Evolutionary conservation across 92 coral and sea anemone genomes (phyloP), one percentile per base, ranked within the genome.

Genomic region (Pocillopora grandis): DNA sequence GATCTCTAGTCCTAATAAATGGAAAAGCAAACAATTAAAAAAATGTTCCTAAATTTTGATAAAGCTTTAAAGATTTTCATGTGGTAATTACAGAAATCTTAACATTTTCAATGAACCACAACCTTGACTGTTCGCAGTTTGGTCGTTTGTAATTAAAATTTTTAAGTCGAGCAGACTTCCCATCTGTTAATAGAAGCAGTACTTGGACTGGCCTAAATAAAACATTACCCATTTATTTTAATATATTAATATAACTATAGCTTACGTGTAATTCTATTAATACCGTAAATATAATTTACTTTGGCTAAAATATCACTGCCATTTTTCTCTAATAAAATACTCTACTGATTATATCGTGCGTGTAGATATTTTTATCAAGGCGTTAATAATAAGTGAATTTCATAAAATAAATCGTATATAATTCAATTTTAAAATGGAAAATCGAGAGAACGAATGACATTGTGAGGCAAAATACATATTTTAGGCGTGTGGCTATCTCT

Each of bases 261-360:
- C 17, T 76, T 60, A 33, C 19, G 27, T 27, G 17, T 36, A 58
- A 31, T 59, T 52, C 33, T 2, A 27, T 76, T 20, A 23, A 60
- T 27, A 76, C 31, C 68, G 8, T 60, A 58, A 21, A 10, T 18
- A 5, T 33, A 59, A 16, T 76, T 62, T 31, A 36, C n/a, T 76
- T 58, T 27, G 66, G 21, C 62, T 59, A 76, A 76, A 76, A 76
- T 37, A 76, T 60, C 57, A 59, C 20, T 76, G 58, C 27, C 63
- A 55, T 75, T 75, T 75, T 23, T 75, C 52, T 42, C 78, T 27
- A 76, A 60, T 76, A 62, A 76, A 76, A 76, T 76, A 76, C 65
- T 76, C 80, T 36, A 62, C 68, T 42, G 8, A 42, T 42, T 59
- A 76, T 37, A 17, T 70, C 57, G 6, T 70, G 19, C 36, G 19